Base-by-base conservation (phyloP, 2,888 invertebrate genomes). In the Protophormia terraenovae region DNA sequence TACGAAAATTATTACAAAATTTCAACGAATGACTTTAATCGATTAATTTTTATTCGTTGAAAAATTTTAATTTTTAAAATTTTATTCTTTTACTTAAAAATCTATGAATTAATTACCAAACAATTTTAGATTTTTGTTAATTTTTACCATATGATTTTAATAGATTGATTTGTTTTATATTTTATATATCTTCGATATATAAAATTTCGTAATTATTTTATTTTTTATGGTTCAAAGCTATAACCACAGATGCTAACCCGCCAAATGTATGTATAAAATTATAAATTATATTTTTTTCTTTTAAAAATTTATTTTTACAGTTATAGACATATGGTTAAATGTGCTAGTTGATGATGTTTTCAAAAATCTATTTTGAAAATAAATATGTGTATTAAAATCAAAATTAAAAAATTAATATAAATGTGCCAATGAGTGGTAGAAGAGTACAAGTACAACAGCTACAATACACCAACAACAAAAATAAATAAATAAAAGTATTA, bases 371-470 rank as follows among this genome's bases (percentile, higher is more conserved):
- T 69, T 60, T 75, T 67, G 24, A 53, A 73, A 60, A 67, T 38
- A 50, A 50, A 45, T 38, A 60, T 14, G 14, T 35, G 24, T 16
- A 75, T 50, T 16, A 27, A 66, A 64, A 53, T 62, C 35, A 16
- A 62, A 62, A 60, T 24, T 5, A 22, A 29, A 14, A 47, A 60
- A 78, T 22, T 64, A 71, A 69, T 60, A 69, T 38, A 64, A 72
- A 66, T 73, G 32, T 72, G 72, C 47, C 80, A 80, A 73, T 72
- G 45, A 73, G 47, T 45, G 19, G 22, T n/a, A n/a, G n/a, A 47
- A 50, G 16, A 45, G 45, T 66, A 29, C 2, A n/a, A 35, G 12
- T 19, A 69, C n/a, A 38, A 27, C 55, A 22, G 38, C 32, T 6
- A 32, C 7, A 38, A 2, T 8, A 50, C 19, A 24, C 12, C 24